Percentiles rank a stretch among this genome's conserved stretches.
phyloP scores from a whole-genome alignment of 2,797 vertebrate genomes.

The Sebastes oblongus region DNA sequence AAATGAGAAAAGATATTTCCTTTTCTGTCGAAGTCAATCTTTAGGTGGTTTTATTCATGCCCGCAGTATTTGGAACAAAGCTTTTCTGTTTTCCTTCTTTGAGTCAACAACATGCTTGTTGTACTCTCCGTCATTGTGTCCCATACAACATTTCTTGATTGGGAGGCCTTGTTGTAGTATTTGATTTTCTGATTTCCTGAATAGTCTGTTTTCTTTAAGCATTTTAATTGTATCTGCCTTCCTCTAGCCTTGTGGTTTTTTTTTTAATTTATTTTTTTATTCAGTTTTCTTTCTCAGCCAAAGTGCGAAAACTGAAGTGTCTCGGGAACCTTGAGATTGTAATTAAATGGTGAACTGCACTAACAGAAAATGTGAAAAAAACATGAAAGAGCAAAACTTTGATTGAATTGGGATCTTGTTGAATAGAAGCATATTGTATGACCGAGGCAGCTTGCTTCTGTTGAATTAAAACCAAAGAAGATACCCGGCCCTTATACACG shows the following conservation, averaged over 20 bases:
- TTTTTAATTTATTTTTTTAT: neutral
- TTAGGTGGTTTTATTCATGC: conserved; percentile 13
- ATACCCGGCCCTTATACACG: neutral
- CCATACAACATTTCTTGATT: conserved; percentile 14
- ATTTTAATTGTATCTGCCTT: conserved; percentile 44
- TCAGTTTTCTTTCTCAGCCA: conserved; percentile 22
- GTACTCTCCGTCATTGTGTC: conserved; percentile 34
- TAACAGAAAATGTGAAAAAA: conserved; percentile 48
- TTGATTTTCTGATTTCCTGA: conserved; percentile 62
- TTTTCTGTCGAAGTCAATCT: neutral
- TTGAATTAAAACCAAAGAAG: conserved; percentile 16
- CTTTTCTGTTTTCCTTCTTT: neutral
- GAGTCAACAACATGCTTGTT: conserved; percentile 46
- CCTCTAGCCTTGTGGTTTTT: conserved; percentile 31
- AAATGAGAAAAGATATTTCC: neutral
- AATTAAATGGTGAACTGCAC: conserved; percentile 70
- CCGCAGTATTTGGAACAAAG: neutral
- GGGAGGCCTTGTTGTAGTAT: conserved; percentile 47
- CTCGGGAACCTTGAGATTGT: conserved; percentile 68
- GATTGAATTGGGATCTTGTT: conserved; percentile 54
- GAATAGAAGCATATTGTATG: conserved; percentile 35
- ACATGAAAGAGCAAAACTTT: conserved; percentile 50
- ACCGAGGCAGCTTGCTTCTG: conserved; percentile 1
- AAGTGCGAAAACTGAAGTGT: conserved; percentile 64
- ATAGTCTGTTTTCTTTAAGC: conserved; percentile 49